Percentiles rank a stretch among this genome's conserved stretches.
Conservation (phyloP, 2,797 vertebrate species). For the Pelobates cultripes region DNA sequence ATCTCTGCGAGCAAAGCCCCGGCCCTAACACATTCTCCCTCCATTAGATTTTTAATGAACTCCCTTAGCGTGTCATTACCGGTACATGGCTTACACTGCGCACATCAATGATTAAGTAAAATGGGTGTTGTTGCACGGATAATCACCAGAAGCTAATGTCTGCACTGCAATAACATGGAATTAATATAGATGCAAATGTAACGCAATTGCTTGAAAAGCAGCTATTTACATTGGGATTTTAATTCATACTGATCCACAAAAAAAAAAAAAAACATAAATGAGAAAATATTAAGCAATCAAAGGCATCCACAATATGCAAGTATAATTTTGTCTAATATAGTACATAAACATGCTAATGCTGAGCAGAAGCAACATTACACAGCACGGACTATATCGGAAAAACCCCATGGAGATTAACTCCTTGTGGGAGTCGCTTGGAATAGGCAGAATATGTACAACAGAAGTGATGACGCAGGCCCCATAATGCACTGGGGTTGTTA, state of each 20-base stretch:
- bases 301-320: conserved; percentile 39
- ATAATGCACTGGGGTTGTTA: background rate
- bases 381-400: background rate
- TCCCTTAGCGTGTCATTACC: conserved; percentile 50
- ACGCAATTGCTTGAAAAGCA: conserved; percentile 48
- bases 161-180: conserved; percentile 49
- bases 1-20: conserved; percentile 1
- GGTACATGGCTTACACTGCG: conserved; percentile 37
- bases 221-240: conserved; percentile 53
- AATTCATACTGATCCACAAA: conserved; percentile 35
- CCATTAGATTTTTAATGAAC: conserved; percentile 47
- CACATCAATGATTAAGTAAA: conserved; percentile 54
- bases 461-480: background rate
- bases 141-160: conserved; percentile 50
- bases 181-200: conserved; percentile 55
- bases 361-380: background rate
- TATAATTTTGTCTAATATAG: conserved; percentile 44
- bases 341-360: conserved; percentile 16
- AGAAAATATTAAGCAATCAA: conserved; percentile 52
- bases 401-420: conserved; percentile 9
- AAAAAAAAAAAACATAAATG: conserved; percentile 42
- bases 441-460: background rate
- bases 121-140: conserved; percentile 54
- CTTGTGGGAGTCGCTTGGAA: conserved; percentile 1
- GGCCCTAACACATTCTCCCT: conserved; percentile 5